Conservation (phyloP, 2,888 invertebrate species). For the Troglohyphantes excavatus region DNA sequence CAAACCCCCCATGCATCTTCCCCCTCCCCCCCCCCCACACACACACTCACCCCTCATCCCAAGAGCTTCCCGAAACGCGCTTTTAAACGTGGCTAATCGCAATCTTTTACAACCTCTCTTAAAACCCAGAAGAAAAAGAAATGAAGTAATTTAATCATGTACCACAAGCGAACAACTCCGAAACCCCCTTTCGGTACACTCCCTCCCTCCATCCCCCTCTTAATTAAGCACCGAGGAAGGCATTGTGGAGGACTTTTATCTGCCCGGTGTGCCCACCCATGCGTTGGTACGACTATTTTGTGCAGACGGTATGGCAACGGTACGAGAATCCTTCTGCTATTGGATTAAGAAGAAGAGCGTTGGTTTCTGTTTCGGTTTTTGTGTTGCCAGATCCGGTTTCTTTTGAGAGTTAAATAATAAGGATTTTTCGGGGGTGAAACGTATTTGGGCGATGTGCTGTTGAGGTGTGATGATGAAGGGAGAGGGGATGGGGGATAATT, state of each 20-base stretch:
- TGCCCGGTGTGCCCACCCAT: conserved; percentile 45
- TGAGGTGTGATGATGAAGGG: not conserved
- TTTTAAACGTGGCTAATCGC: conserved; percentile 61
- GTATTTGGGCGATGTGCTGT: not conserved
- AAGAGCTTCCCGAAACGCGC: conserved; percentile 50
- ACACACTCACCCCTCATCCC: no score
- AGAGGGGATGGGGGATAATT: no score
- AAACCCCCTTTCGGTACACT: no score
- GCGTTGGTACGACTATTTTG: conserved; percentile 19
- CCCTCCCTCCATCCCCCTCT: conserved; percentile 27
- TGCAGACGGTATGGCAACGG: not conserved
- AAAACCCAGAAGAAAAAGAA: conserved; percentile 46
- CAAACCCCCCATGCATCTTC: not conserved
- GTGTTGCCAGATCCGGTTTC: conserved; percentile 57
- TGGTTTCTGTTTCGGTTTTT: conserved; percentile 34
- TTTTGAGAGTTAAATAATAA: not conserved
- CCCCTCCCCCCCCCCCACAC: no score
- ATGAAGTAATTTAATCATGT: conserved; percentile 66
- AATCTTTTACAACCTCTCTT: conserved; percentile 68
- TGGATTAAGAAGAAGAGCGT: conserved; percentile 51
- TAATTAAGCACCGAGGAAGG: conserved; percentile 69
- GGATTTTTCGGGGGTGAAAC: not conserved
- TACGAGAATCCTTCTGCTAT: conserved; percentile 10
- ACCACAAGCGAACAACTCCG: conserved; percentile 53
- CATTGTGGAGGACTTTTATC: conserved; percentile 66